phyloP scores from a whole-genome alignment of 2,113 vertebrate species.

The Pedionomus torquatus region DNA sequence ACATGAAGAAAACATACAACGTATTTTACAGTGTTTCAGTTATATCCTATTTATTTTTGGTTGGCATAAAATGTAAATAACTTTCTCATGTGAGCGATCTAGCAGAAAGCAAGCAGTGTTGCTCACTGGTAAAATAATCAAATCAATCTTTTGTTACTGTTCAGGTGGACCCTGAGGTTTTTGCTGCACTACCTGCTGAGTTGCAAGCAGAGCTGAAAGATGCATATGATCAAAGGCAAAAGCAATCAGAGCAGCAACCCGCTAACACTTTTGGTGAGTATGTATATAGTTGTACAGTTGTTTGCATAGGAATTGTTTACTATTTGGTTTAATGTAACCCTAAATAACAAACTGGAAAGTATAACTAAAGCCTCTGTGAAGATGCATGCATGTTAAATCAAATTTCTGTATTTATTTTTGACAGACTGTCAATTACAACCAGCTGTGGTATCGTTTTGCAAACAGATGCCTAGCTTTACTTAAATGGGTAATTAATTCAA shows the following conservation, averaged over 20 bases:
- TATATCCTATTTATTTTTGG: background rate
- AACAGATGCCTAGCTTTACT: slow-evolving; percentile 15
- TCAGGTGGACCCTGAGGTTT: slow-evolving; percentile 97
- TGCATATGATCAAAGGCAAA: slow-evolving; percentile 85
- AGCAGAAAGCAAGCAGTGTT: background rate
- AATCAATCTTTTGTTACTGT: background rate
- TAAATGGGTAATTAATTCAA: background rate
- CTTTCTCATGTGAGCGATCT: background rate
- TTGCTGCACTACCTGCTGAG: slow-evolving; percentile 91
- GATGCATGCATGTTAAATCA: background rate
- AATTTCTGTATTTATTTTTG: background rate
- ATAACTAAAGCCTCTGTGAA: background rate
- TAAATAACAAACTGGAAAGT: background rate
- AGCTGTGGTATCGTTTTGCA: slow-evolving; percentile 16
- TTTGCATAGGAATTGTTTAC: background rate
- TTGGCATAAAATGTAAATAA: background rate
- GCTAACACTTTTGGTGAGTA: slow-evolving; percentile 59
- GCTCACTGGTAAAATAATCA: background rate
- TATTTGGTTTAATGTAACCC: background rate
- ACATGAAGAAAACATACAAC: background rate
- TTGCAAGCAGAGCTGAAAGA: slow-evolving; percentile 92
- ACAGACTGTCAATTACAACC: background rate
- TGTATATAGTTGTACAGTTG: background rate
- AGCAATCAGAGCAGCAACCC: slow-evolving; percentile 75
- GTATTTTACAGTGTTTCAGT: background rate